A percentile compares a stretch with the other conserved stretches of the same genome.
Conservation (phyloP, 2,113 vertebrate species). For the Dasyurus viverrinus region DNA sequence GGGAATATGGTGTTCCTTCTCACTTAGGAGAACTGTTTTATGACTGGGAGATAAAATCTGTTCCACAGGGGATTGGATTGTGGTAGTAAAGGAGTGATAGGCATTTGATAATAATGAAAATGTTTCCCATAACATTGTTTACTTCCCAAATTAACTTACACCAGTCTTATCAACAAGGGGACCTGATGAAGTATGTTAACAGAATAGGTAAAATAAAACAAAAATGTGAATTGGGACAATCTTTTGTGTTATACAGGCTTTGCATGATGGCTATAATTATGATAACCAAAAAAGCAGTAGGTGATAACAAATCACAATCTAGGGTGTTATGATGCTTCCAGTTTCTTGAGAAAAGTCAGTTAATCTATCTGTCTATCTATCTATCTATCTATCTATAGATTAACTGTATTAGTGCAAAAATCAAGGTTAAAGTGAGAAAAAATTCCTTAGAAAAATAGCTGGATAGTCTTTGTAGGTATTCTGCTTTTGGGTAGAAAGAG, state of each 20-base stretch:
- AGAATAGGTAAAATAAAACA: neutral
- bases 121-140: neutral
- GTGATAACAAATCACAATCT: neutral
- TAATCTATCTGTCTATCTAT: no score
- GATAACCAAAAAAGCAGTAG: neutral
- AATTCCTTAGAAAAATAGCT: constrained; percentile 16
- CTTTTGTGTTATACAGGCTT: neutral
- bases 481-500: neutral
- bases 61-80: neutral
- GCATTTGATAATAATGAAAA: neutral
- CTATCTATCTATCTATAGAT: no score
- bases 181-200: neutral
- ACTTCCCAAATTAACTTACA: neutral
- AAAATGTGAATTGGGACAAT: neutral
- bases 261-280: neutral
- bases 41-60: neutral
- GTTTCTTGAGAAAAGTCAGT: constrained; percentile 1
- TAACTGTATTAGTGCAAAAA: neutral
- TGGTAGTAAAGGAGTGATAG: neutral
- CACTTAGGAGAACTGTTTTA: neutral
- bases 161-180: neutral
- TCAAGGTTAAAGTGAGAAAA: neutral
- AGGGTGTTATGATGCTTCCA: neutral
- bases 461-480: neutral
- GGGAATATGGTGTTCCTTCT: neutral